Evolutionary conservation across 2,113 vertebrate species (phyloP), one percentile per base, ranked within the genome.

Genomic region (Microtus richardsoni): DNA sequence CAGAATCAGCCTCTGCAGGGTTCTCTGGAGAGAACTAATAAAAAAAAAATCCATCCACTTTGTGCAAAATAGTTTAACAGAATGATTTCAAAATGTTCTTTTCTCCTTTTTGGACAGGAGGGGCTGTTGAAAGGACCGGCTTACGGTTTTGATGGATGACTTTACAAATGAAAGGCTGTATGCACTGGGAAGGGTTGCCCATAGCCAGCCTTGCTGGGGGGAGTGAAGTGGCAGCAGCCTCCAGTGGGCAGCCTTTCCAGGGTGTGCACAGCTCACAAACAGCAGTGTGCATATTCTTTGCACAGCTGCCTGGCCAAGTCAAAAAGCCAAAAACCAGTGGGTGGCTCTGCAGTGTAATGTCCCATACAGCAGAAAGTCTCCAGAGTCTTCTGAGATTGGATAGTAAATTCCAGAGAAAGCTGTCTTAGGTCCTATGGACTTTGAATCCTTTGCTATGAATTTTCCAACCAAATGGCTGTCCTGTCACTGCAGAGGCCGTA

Each of bases 21-120:
- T 17, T 66, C 41, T 36, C 79, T 73, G 7, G 12, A 30, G 36
- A 30, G 58, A 60, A 74, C 39, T 22, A 79, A 66, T 91, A n/a
- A 60, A 49, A 85, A 85, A 94, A 47, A 28, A 91, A 89, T 58
- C 60, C 41, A 54, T 71, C 93, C 83, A 77, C 96, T 97, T 97
- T 58, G 77, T 86, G 39, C 2, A 49, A 68, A 89, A 91, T 41
- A 82, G 44, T 41, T 64, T 70, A 95, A 97, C 94, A 2, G 68
- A 95, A 97, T 95, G 3, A 77, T 94, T 96, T 88, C 93, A 87
- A 93, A 96, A 96, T 79, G 66, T 47, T 93, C 36, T 93, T 92
- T 74, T 96, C 80, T 74, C 87, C 3, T 91, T 49, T 47, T 0
- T 94, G 58, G 93, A 93, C n/a, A 13, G 49, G 73, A 91, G 47